Conservation (phyloP, 2,113 vertebrate species). For the Cinclus cinclus region DNA sequence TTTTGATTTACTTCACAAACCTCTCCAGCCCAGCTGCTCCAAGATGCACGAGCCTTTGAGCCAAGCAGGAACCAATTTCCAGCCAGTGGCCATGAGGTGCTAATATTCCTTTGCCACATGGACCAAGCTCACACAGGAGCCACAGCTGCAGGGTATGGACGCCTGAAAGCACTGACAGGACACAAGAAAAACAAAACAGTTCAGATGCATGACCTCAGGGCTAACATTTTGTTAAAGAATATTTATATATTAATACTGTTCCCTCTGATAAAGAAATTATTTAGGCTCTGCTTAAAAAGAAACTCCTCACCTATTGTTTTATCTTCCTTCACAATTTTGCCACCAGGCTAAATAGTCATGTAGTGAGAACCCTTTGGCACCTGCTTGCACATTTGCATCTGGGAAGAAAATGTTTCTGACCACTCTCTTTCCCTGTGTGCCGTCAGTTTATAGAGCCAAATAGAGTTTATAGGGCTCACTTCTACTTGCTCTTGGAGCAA, state of each 20-base stretch:
- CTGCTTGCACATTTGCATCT: constrained; percentile 13
- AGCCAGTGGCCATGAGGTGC: neutral
- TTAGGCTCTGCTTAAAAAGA: neutral
- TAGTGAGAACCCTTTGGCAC: constrained; percentile 22
- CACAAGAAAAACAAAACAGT: neutral
- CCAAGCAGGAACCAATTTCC: neutral
- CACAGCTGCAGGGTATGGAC: neutral
- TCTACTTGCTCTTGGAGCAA: neutral
- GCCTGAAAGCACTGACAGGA: constrained; percentile 8
- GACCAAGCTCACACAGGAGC: neutral
- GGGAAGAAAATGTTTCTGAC: constrained; percentile 25
- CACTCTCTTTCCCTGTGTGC: neutral
- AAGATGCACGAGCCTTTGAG: neutral
- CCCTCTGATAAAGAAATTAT: neutral
- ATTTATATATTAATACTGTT: neutral
- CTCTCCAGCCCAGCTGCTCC: neutral
- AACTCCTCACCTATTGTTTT: neutral
- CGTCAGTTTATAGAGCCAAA: constrained; percentile 26
- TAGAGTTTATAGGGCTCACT: neutral
- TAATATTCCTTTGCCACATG: neutral
- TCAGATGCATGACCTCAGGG: neutral
- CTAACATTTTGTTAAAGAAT: neutral
- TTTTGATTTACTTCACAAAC: neutral
- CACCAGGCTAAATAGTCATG: neutral
- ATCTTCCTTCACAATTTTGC: constrained; percentile 27